Evolutionary conservation across 1,140 invertebrate species (phyloP).

Genomic region (Diabrotica virgifera): DNA sequence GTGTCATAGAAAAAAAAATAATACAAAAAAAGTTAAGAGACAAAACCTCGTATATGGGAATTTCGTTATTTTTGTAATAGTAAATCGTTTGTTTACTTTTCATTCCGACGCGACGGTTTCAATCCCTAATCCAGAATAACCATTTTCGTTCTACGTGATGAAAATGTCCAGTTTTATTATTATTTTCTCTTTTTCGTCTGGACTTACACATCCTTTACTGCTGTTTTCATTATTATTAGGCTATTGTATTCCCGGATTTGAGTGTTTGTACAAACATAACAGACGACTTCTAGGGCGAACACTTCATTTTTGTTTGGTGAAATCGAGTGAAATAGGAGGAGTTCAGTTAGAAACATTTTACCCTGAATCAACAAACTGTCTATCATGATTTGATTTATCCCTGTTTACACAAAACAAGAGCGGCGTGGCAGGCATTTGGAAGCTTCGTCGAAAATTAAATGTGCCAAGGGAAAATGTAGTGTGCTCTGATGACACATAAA

Average conservation of each 20-base stretch:
- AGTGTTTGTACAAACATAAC: background rate
- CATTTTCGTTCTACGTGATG: too few species aligned
- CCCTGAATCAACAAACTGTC: conserved; percentile 21
- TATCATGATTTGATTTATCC: conserved; percentile 24
- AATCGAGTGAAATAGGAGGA: background rate
- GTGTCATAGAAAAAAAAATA: too few species aligned
- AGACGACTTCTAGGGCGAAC: background rate
- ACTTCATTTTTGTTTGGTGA: conserved; percentile 10
- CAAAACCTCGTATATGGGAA: too few species aligned
- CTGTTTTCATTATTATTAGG: background rate
- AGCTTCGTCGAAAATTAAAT: conserved; percentile 20
- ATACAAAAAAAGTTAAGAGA: too few species aligned
- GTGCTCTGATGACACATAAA: conserved; percentile 12
- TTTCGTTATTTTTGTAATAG: too few species aligned
- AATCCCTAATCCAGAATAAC: too few species aligned
- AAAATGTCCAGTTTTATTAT: background rate
- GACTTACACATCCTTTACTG: background rate
- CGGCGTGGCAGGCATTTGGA: conserved; percentile 4
- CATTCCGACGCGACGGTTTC: too few species aligned
- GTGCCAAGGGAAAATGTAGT: conserved; percentile 20
- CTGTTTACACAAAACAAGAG: conserved; percentile 19
- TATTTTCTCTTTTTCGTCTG: background rate
- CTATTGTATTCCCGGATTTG: background rate
- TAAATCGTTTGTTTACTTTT: too few species aligned
- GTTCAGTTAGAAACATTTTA: conserved; percentile 12